phyloP scores from a whole-genome alignment of 2,888 invertebrate species.

The Caenorhabditis wallacei region DNA sequence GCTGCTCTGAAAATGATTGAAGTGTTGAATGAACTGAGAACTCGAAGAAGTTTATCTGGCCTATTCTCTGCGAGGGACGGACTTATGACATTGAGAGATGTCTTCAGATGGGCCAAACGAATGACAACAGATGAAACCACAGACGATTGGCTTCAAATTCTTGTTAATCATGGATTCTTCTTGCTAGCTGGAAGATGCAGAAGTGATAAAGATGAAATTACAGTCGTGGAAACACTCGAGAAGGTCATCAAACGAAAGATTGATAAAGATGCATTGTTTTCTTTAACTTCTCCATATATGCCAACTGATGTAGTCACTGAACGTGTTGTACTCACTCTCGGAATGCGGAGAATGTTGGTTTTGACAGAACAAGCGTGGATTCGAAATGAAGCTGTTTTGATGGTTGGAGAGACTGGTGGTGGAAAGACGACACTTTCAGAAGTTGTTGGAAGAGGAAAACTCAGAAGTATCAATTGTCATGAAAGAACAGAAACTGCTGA shows the following conservation, averaged over 20 bases:
- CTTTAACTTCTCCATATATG: slow-evolving; percentile 77
- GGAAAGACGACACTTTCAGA: slow-evolving; percentile 80
- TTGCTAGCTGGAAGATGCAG: slow-evolving; percentile 95
- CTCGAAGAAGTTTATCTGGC: slow-evolving; percentile 74
- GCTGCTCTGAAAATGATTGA: slow-evolving; percentile 80
- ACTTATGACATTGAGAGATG: slow-evolving; percentile 80
- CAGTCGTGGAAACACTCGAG: slow-evolving; percentile 89
- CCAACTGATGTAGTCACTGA: slow-evolving; percentile 85
- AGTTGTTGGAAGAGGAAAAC: slow-evolving; percentile 87
- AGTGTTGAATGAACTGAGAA: slow-evolving; percentile 75
- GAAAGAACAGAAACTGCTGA: slow-evolving; percentile 99
- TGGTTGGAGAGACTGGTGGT: slow-evolving; percentile 95
- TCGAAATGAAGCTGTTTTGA: slow-evolving; percentile 94
- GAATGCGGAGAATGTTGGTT: slow-evolving; percentile 89
- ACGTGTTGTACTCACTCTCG: slow-evolving; percentile 95
- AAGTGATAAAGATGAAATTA: slow-evolving; percentile 89
- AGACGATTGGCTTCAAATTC: slow-evolving; percentile 71
- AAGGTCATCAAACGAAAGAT: slow-evolving; percentile 86
- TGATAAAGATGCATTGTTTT: slow-evolving; percentile 73
- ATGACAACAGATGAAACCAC: slow-evolving; percentile 67
- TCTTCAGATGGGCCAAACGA: slow-evolving; percentile 80
- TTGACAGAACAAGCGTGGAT: slow-evolving; percentile 89
- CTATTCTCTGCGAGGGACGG: slow-evolving; percentile 79
- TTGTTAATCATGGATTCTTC: slow-evolving; percentile 87
- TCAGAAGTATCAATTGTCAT: slow-evolving; percentile 94